These are phyloP conservation scores for Ptychadena robeensis DNA, from an alignment of 2,797 vertebrate species.

Conservation along the genomic window DNA sequence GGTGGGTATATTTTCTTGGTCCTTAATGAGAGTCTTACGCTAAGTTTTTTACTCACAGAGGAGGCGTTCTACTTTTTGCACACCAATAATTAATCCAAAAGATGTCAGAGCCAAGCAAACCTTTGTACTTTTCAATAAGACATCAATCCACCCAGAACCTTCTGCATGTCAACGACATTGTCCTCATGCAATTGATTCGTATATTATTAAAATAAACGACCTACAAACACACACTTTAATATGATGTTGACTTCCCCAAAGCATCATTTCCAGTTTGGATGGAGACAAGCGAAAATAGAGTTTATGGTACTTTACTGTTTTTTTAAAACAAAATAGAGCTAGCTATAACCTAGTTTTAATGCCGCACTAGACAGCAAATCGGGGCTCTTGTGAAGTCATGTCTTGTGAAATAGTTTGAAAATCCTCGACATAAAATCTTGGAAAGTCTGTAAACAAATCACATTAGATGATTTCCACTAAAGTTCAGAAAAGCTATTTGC, in stretches of 20 bases:
- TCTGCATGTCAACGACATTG: no score
- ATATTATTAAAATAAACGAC: no score
- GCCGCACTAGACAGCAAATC: conserved; percentile 19
- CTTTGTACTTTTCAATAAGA: no score
- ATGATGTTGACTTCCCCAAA: neutral
- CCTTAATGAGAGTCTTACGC: no score
- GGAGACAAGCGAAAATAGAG: neutral
- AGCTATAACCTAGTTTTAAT: conserved; percentile 12
- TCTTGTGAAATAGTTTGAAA: conserved; percentile 14
- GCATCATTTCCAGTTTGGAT: neutral
- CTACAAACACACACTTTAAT: no score
- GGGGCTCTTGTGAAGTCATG: conserved; percentile 1
- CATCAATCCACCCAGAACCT: no score
- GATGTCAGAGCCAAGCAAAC: no score
- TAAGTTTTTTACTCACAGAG: no score
- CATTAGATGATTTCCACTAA: conserved; percentile 52
- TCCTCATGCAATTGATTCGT: no score
- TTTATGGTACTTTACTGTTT: neutral
- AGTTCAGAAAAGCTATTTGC: conserved; percentile 57
- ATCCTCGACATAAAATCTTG: conserved; percentile 31
- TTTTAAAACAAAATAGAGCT: neutral
- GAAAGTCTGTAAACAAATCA: conserved; percentile 61
- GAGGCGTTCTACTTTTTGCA: no score
- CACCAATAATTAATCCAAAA: no score
- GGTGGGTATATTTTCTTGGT: no score